Conservation (phyloP, 2,797 vertebrate species). For the Lacerta bilineata region DNA sequence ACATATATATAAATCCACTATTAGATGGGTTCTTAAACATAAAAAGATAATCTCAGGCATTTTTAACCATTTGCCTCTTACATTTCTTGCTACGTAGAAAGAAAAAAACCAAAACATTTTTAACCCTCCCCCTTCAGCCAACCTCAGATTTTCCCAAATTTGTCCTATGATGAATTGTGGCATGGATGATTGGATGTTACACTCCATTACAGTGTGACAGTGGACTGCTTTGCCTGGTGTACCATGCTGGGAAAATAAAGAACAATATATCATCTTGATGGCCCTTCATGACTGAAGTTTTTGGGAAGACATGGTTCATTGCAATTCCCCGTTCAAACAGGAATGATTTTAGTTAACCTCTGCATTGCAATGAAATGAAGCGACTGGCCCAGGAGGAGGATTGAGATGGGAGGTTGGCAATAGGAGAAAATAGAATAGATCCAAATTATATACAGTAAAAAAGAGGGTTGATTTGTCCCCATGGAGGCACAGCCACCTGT, state of each 20-base stretch:
- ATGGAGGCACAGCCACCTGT: too few relatives aligned
- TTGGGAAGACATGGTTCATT: slow-evolving; percentile 14
- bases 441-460: not conserved
- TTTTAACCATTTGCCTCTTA: not conserved
- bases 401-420: not conserved
- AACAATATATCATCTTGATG: slow-evolving; percentile 36
- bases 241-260: not conserved
- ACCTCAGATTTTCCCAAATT: not conserved
- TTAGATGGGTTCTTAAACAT: not conserved
- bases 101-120: not conserved
- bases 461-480: not conserved
- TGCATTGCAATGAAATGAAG: not conserved
- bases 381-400: slow-evolving; percentile 26
- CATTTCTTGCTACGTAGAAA: not conserved
- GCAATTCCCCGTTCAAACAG: not conserved
- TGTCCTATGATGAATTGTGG: slow-evolving; percentile 11
- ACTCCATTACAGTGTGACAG: slow-evolving; percentile 9
- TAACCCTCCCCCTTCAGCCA: not conserved
- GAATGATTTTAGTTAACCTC: not conserved
- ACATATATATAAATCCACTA: not conserved
- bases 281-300: slow-evolving; percentile 16
- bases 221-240: not conserved
- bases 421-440: not conserved
- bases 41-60: not conserved
- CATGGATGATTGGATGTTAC: slow-evolving; percentile 18